A percentile compares a stretch with the other conserved stretches of the same genome.
These are phyloP conservation scores for Ciconia nigra DNA, from an alignment of 2,797 vertebrate genomes.

Conservation along the genomic window DNA sequence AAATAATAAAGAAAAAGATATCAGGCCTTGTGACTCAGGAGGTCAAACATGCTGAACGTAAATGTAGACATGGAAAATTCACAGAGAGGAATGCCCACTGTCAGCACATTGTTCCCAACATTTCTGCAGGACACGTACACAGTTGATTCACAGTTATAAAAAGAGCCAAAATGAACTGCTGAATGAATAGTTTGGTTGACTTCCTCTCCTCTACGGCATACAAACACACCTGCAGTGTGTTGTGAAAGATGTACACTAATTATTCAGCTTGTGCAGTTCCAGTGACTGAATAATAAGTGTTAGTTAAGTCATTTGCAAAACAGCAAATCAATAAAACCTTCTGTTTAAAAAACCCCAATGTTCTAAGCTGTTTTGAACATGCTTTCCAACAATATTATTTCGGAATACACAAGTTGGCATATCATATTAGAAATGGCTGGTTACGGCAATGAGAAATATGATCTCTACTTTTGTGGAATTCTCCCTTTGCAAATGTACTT, in stretches of 20 bases:
- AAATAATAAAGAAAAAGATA: background rate
- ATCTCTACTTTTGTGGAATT: background rate
- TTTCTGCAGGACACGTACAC: background rate
- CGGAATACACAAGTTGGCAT: background rate
- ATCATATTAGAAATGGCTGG: background rate
- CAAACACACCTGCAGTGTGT: background rate
- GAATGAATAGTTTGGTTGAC: background rate
- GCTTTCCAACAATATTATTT: background rate
- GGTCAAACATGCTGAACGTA: background rate
- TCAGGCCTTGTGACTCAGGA: background rate
- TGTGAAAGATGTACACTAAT: background rate
- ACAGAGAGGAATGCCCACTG: background rate
- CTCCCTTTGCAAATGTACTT: background rate
- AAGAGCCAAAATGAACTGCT: background rate
- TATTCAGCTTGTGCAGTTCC: background rate
- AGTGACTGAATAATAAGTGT: background rate
- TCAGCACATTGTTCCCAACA: background rate
- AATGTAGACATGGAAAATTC: background rate
- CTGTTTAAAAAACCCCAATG: background rate
- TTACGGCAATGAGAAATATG: background rate
- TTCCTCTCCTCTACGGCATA: background rate
- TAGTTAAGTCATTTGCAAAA: background rate
- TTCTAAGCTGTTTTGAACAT: background rate
- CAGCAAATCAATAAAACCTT: background rate
- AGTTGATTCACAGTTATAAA: background rate